Conservation (phyloP, 1,140 invertebrate genomes). For the Nephotettix cincticeps region DNA sequence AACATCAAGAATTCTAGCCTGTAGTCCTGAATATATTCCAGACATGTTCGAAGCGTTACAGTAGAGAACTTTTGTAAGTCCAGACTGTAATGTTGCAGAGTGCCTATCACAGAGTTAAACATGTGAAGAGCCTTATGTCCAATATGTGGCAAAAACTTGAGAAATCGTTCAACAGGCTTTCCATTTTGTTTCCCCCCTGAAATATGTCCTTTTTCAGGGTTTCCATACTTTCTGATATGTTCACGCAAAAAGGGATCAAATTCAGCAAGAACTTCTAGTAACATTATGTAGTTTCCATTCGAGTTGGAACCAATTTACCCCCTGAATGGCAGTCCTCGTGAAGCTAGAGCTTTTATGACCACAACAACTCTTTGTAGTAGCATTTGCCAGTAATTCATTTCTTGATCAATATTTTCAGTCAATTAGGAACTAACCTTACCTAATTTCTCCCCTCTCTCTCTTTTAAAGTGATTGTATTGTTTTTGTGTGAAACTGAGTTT, state of each 20-base stretch:
- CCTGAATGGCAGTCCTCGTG: conserved; percentile 37
- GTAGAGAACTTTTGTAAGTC: conserved; percentile 36
- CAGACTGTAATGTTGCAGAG: conserved; percentile 13
- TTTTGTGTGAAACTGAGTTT: conserved; percentile 18
- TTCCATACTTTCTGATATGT: conserved; percentile 34
- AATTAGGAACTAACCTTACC: neutral
- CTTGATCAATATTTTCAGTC: conserved; percentile 1
- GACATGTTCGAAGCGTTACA: conserved; percentile 42
- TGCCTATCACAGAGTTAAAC: neutral
- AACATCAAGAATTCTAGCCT: conserved; percentile 43
- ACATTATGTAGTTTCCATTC: conserved; percentile 39
- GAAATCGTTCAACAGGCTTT: conserved; percentile 21
- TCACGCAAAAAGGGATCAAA: conserved; percentile 36
- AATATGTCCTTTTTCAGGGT: conserved; percentile 31
- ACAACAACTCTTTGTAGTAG: conserved; percentile 36
- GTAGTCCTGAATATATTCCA: conserved; percentile 39
- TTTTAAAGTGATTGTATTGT: conserved; percentile 14
- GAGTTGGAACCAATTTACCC: conserved; percentile 30
- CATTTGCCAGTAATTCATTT: conserved; percentile 35
- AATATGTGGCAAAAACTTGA: conserved; percentile 15
- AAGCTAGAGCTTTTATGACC: conserved; percentile 37
- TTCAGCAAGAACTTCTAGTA: conserved; percentile 35
- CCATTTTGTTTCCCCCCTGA: conserved; percentile 30
- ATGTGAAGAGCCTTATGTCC: conserved; percentile 22
- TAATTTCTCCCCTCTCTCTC: conserved; percentile 7